Evolutionary conservation across 2,888 invertebrate species (phyloP).

Genomic region (Stenotaenia linearis): DNA sequence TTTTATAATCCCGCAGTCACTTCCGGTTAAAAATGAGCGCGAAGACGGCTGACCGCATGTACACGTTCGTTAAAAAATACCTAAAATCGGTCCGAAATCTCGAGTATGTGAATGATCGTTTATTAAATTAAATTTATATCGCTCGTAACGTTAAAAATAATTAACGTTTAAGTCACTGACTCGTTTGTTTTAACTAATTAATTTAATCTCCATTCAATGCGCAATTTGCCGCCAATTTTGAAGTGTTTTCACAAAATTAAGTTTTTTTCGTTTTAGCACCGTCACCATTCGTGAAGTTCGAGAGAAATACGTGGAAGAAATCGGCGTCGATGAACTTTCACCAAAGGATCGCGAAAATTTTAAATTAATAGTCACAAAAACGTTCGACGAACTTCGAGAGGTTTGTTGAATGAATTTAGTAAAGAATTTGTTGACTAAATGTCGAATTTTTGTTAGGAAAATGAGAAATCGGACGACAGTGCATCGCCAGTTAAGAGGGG

Average conservation of each 20-base stretch:
- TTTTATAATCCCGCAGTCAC: background rate
- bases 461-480: background rate
- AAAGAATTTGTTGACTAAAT: background rate
- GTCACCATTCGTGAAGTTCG: background rate
- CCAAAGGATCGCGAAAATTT: background rate
- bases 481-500: background rate
- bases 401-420: background rate
- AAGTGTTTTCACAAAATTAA: background rate
- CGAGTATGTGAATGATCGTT: background rate
- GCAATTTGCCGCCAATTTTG: conserved; percentile 12
- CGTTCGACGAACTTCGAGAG: background rate
- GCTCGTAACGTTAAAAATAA: background rate
- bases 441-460: background rate
- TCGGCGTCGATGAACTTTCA: background rate
- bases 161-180: background rate
- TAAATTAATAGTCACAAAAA: background rate
- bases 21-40: conserved; percentile 24
- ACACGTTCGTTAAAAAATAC: background rate
- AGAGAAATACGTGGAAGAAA: background rate
- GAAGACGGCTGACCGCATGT: background rate
- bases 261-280: no score
- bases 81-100: background rate
- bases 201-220: background rate
- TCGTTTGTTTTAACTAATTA: background rate
- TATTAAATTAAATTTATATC: background rate